Percentiles rank a stretch among this genome's conserved stretches.
phyloP scores from a whole-genome alignment of 2,113 vertebrate genomes.

The Galbula dea region DNA sequence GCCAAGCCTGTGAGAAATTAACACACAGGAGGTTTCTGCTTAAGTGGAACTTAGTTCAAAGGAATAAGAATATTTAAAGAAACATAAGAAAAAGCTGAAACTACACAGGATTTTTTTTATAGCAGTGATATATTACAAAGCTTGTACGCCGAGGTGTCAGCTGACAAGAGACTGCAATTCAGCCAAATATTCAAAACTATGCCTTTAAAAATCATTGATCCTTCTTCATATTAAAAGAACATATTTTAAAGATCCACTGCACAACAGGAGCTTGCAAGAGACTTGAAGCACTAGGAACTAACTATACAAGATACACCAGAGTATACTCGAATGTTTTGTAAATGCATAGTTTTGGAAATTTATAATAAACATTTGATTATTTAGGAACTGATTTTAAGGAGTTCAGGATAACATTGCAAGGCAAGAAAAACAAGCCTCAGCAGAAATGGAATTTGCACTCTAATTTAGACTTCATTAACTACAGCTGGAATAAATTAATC shows the following conservation, averaged over 20 bases:
- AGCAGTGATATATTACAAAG: not conserved
- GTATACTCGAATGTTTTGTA: not conserved
- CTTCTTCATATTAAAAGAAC: not conserved
- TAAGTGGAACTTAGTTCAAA: constrained; percentile 6
- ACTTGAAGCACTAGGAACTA: not conserved
- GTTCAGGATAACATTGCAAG: not conserved
- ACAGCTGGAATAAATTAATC: constrained; percentile 7
- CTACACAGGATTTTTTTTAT: not conserved
- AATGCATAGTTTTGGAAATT: not conserved
- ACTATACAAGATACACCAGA: not conserved
- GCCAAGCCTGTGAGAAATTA: constrained; percentile 9
- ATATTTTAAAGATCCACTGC: not conserved
- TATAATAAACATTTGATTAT: not conserved
- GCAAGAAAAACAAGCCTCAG: not conserved
- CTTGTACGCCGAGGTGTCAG: not conserved
- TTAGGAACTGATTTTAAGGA: not conserved
- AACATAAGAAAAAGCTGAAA: not conserved
- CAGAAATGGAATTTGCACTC: not conserved
- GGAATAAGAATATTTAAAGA: not conserved
- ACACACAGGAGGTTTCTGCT: not conserved
- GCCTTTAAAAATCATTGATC: not conserved
- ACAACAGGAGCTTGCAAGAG: not conserved
- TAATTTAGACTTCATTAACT: not conserved
- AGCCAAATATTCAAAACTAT: not conserved
- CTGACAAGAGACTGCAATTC: not conserved